A percentile compares a stretch with the other conserved stretches of the same genome.
phyloP scores from a whole-genome alignment of 2,888 invertebrate species.

The Octonoba sinensis region DNA sequence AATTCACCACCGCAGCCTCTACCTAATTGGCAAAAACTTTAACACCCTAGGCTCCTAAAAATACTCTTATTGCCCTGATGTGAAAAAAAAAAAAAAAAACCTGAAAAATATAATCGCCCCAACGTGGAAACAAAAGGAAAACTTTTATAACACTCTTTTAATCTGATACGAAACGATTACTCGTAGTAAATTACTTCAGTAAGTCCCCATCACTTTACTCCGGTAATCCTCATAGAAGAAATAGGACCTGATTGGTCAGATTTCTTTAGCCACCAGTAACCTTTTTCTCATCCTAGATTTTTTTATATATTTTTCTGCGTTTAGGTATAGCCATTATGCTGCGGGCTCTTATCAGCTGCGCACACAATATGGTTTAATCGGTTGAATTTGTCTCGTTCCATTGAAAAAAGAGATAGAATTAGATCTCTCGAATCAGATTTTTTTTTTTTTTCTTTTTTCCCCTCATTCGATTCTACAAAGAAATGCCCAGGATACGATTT shows the following conservation, averaged over 20 bases:
- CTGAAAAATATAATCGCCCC: constrained; percentile 29
- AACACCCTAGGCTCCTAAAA: constrained; percentile 25
- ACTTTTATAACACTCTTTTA: constrained; percentile 59
- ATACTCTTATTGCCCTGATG: constrained; percentile 5
- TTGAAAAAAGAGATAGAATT: background rate
- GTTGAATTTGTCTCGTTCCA: constrained; percentile 31
- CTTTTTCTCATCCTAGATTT: background rate
- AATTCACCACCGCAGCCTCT: constrained; percentile 29
- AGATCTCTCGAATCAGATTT: no score
- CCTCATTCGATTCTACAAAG: no score
- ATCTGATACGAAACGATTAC: constrained; percentile 55
- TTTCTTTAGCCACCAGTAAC: constrained; percentile 25
- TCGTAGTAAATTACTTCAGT: constrained; percentile 51
- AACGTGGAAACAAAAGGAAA: constrained; percentile 44
- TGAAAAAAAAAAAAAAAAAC: constrained; percentile 19
- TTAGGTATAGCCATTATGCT: no score
- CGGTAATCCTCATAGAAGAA: constrained; percentile 47
- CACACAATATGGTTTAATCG: constrained; percentile 60
- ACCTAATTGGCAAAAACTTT: constrained; percentile 49
- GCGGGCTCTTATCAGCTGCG: constrained; percentile 22
- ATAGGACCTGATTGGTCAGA: constrained; percentile 54
- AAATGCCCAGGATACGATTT: no score
- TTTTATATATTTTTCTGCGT: constrained; percentile 19
- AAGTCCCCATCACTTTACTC: constrained; percentile 42
- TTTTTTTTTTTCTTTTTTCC: no score